Conservation (phyloP, 2,113 vertebrate species). For the Galemys pyrenaicus region DNA sequence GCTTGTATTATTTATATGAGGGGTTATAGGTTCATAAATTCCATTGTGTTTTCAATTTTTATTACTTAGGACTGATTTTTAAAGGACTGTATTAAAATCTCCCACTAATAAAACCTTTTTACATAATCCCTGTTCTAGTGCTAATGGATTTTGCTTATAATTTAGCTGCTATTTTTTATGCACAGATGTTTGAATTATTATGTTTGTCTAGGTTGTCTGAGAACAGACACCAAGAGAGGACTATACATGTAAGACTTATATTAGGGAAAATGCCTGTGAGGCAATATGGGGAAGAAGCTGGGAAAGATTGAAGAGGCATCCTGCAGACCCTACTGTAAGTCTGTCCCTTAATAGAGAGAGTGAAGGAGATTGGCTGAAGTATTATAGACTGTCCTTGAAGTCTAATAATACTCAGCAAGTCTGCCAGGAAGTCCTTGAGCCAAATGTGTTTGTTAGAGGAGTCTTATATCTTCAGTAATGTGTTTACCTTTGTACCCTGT, state of each 20-base stretch:
- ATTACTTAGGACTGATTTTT: background rate
- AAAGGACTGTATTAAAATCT: background rate
- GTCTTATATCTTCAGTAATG: background rate
- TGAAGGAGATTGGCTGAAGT: background rate
- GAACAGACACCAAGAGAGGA: background rate
- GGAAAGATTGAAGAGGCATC: background rate
- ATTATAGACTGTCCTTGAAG: background rate
- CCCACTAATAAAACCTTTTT: background rate
- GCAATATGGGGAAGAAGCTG: background rate
- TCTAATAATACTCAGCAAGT: background rate
- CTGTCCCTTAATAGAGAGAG: background rate
- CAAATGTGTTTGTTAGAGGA: background rate
- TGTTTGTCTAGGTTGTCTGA: background rate
- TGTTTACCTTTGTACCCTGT: background rate
- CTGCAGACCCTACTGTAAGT: background rate
- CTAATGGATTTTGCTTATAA: background rate
- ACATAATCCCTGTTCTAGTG: background rate
- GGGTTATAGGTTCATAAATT: background rate
- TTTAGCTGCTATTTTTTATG: background rate
- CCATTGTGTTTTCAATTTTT: constrained; percentile 28
- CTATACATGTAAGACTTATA: background rate
- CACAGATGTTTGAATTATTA: background rate
- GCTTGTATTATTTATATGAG: background rate
- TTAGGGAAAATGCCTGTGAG: background rate
- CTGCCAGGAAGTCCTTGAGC: background rate